Evolutionary conservation across 2,888 invertebrate genomes (phyloP).

Genomic region (Amorpha juglandis): DNA sequence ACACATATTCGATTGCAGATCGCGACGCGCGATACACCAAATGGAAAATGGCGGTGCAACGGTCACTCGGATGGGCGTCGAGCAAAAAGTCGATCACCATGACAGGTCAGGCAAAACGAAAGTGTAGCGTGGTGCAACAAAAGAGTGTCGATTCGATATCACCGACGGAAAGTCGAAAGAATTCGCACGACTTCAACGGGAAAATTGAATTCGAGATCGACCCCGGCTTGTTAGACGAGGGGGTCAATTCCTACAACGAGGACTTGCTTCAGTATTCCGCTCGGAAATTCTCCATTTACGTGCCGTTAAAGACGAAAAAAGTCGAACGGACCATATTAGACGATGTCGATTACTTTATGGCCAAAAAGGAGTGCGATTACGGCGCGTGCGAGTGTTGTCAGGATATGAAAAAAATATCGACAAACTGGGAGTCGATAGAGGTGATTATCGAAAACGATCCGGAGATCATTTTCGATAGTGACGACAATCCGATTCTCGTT

Average conservation of each 20-base stretch:
- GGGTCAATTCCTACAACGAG: conserved; percentile 57
- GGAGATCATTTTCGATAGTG: conserved; percentile 76
- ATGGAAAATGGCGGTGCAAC: conserved; percentile 98
- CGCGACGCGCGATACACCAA: conserved; percentile 92
- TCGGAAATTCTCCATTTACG: conserved; percentile 67
- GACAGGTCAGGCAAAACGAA: conserved; percentile 87
- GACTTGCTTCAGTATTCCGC: conserved; percentile 69
- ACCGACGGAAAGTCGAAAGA: conserved; percentile 52
- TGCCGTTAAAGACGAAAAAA: conserved; percentile 52
- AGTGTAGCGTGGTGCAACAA: conserved; percentile 58
- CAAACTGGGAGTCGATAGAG: conserved; percentile 74
- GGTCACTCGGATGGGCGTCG: conserved; percentile 95
- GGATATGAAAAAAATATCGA: conserved; percentile 55
- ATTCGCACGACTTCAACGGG: conserved; percentile 47
- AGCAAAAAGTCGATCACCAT: conserved; percentile 89
- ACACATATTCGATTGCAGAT: conserved; percentile 77
- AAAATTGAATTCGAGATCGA: conserved; percentile 46
- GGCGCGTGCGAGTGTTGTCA: conserved; percentile 72
- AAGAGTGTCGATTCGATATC: conserved; percentile 52
- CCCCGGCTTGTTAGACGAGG: conserved; percentile 46
- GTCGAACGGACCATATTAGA: conserved; percentile 71
- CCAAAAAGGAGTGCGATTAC: conserved; percentile 75
- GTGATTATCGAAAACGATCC: conserved; percentile 79
- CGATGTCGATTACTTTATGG: conserved; percentile 69
- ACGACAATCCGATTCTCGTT: conserved; percentile 71